Evolutionary conservation across 2,888 invertebrate genomes (phyloP).

Genomic region (Scaptomyza parva): DNA sequence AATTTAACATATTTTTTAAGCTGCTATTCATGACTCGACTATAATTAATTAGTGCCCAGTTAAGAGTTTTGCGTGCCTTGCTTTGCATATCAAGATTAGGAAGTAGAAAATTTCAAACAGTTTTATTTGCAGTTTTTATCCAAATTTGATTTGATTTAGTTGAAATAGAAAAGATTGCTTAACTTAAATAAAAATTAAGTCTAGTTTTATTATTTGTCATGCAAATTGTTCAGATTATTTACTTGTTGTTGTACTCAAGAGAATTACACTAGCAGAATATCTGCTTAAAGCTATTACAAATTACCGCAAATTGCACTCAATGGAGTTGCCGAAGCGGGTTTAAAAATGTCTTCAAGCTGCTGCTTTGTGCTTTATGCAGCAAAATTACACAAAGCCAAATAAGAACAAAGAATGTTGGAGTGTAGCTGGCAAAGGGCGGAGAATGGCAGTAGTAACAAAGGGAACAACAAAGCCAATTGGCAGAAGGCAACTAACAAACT

Average conservation of each 20-base stretch:
- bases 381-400: conserved; percentile 69
- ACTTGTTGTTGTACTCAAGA: neutral
- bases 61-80: neutral
- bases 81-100: neutral
- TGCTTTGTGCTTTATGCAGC: conserved; percentile 49
- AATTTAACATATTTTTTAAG: conserved; percentile 53
- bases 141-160: no score
- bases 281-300: conserved; percentile 34
- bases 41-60: conserved; percentile 39
- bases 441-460: conserved; percentile 17
- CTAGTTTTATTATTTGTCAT: neutral
- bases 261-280: neutral
- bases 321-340: conserved; percentile 14
- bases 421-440: neutral
- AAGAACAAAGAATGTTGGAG: conserved; percentile 63
- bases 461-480: conserved; percentile 39
- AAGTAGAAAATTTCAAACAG: neutral
- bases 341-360: conserved; percentile 45
- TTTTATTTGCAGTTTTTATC: neutral
- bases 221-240: neutral
- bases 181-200: neutral
- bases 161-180: neutral
- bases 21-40: conserved; percentile 28
- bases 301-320: conserved; percentile 32
- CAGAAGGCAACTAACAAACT: conserved; percentile 66